Conservation (phyloP, 2,797 vertebrate genomes). For the Urophycis tenuis region DNA sequence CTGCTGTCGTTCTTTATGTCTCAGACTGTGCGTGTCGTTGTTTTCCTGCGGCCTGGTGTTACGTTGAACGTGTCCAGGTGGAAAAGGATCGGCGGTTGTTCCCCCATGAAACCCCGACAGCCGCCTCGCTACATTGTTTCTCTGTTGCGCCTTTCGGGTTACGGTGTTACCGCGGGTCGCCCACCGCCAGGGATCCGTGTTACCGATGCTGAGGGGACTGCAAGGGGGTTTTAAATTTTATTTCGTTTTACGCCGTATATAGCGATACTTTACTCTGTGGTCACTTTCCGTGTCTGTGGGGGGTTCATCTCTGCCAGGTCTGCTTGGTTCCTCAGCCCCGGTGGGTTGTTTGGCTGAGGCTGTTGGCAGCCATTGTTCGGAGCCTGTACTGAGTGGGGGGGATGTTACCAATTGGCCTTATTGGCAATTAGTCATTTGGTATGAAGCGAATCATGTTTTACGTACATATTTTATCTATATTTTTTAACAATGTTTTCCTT, state of each 20-base stretch:
- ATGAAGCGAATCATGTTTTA: neutral
- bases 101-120: conserved; percentile 61
- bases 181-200: conserved; percentile 3
- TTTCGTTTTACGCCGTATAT: neutral
- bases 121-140: conserved; percentile 53
- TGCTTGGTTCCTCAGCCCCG: conserved; percentile 39
- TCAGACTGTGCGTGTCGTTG: neutral
- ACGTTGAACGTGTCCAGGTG: neutral
- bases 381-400: conserved; percentile 45
- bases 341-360: conserved; percentile 55
- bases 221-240: neutral
- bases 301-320: conserved; percentile 30
- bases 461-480: neutral
- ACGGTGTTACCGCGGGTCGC: conserved; percentile 48
- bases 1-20: conserved; percentile 6
- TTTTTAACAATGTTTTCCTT: conserved; percentile 2
- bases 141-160: conserved; percentile 52
- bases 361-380: conserved; percentile 66
- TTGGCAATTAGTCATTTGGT: conserved; percentile 1
- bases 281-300: conserved; percentile 24
- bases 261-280: conserved; percentile 8
- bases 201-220: neutral
- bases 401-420: conserved; percentile 8
- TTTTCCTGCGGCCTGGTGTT: conserved; percentile 1
- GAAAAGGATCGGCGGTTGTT: neutral